A percentile compares a stretch with the other conserved stretches of the same genome.
These are phyloP conservation scores for Drosophila parthenogenetica DNA, from an alignment of 2,888 invertebrate genomes.

Conservation along the genomic window DNA sequence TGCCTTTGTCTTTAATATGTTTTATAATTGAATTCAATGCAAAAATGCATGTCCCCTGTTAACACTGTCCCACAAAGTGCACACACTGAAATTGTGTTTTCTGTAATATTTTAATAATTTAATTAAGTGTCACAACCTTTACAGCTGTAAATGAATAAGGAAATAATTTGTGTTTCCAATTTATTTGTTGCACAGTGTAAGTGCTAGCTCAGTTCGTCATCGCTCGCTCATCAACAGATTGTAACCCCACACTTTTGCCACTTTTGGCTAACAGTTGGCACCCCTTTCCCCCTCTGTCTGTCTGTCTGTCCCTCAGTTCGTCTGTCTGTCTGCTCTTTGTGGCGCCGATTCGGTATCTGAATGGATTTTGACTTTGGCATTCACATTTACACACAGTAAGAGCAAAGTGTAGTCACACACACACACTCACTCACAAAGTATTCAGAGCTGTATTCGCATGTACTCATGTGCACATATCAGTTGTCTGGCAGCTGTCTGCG, in stretches of 20 bases:
- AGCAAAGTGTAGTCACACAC: constrained; percentile 22
- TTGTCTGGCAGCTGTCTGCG: constrained; percentile 81
- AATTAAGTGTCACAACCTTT: not conserved
- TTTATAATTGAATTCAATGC: constrained; percentile 79
- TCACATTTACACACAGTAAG: constrained; percentile 28
- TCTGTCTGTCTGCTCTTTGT: constrained; percentile 52
- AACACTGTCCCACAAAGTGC: constrained; percentile 46
- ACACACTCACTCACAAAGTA: not conserved
- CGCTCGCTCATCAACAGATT: constrained; percentile 41
- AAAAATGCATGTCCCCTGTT: constrained; percentile 52
- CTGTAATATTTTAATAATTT: too few species aligned
- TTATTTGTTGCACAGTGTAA: constrained; percentile 33
- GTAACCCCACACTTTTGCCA: constrained; percentile 12
- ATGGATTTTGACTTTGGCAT: constrained; percentile 58
- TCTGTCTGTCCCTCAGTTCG: not conserved
- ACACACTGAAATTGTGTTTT: too few species aligned
- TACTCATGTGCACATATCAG: constrained; percentile 82
- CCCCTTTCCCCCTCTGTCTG: constrained; percentile 3
- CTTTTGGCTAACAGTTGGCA: constrained; percentile 15
- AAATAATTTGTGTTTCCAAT: not conserved
- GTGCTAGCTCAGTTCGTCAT: constrained; percentile 69
- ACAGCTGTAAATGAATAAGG: not conserved
- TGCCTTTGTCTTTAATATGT: constrained; percentile 57
- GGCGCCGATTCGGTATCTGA: constrained; percentile 61
- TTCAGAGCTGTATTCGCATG: constrained; percentile 52